These are phyloP conservation scores for Eupeodes corollae DNA, from an alignment of 1,140 invertebrate species.

Conservation along the genomic window DNA sequence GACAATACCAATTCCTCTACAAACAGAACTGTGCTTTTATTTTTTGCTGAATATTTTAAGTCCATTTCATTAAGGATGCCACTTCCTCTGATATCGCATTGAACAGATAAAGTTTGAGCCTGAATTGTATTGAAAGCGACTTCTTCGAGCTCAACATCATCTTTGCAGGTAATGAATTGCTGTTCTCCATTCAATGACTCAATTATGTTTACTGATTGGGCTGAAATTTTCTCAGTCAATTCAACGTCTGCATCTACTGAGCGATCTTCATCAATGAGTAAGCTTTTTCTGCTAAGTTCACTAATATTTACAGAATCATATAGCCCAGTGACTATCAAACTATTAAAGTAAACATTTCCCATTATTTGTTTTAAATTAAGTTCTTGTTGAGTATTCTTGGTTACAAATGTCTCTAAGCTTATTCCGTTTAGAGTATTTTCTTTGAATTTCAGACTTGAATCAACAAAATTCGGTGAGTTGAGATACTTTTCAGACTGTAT, in stretches of 20 bases:
- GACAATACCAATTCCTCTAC: constrained; percentile 22
- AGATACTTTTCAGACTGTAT: constrained; percentile 37
- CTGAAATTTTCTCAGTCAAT: no score
- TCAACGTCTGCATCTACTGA: constrained; percentile 6
- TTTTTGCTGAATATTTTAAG: background rate
- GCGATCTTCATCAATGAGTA: constrained; percentile 30
- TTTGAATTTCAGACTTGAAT: constrained; percentile 21
- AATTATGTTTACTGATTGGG: no score
- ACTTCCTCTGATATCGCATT: constrained; percentile 11
- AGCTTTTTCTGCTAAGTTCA: constrained; percentile 25
- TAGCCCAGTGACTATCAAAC: constrained; percentile 22
- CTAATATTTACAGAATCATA: constrained; percentile 35
- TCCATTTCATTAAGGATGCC: constrained; percentile 14
- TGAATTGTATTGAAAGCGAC: constrained; percentile 12
- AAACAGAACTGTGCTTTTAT: constrained; percentile 11
- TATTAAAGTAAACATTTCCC: constrained; percentile 37
- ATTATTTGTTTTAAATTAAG: constrained; percentile 26
- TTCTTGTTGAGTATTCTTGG: constrained; percentile 34
- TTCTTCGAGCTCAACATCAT: constrained; percentile 13
- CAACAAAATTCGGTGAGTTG: constrained; percentile 23
- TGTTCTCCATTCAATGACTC: background rate
- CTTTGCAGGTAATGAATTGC: background rate
- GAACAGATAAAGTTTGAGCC: constrained; percentile 5
- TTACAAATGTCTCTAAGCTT: constrained; percentile 34
- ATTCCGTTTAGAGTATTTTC: constrained; percentile 35